A percentile compares a stretch with the other conserved stretches of the same genome.
These are phyloP conservation scores for Cyaniris semiargus DNA, from an alignment of 2,888 invertebrate species.

Conservation along the genomic window DNA sequence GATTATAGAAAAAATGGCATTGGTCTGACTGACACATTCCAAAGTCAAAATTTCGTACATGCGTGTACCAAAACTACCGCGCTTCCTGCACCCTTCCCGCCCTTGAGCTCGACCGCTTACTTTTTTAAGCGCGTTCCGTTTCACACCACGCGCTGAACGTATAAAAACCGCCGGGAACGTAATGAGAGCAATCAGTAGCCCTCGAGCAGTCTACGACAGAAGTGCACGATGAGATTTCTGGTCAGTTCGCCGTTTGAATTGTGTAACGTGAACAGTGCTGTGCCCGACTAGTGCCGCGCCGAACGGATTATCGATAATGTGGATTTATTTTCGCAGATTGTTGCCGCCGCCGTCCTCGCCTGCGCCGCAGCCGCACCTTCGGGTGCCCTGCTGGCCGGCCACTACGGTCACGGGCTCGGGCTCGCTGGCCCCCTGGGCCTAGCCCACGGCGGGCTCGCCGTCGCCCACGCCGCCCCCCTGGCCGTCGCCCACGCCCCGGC, in stretches of 20 bases:
- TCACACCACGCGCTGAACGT: slow-evolving; percentile 59
- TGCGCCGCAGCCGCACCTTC: slow-evolving; percentile 72
- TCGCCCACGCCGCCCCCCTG: slow-evolving; percentile 53
- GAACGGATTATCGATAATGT: slow-evolving; percentile 44
- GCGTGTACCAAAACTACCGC: slow-evolving; percentile 57
- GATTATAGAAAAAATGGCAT: slow-evolving; percentile 35
- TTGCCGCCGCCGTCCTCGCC: slow-evolving; percentile 75
- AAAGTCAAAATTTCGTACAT: slow-evolving; percentile 53
- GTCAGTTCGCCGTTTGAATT: slow-evolving; percentile 54
- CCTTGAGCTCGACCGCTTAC: slow-evolving; percentile 74
- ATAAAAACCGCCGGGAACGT: slow-evolving; percentile 68
- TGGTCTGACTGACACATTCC: slow-evolving; percentile 40
- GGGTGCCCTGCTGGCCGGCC: slow-evolving; percentile 62
- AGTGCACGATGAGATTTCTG: slow-evolving; percentile 80
- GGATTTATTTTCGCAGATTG: slow-evolving; percentile 70
- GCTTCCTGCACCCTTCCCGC: slow-evolving; percentile 78
- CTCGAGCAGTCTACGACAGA: slow-evolving; percentile 78
- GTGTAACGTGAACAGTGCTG: slow-evolving; percentile 49
- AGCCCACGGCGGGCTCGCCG: slow-evolving; percentile 50
- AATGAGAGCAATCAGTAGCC: slow-evolving; percentile 77
- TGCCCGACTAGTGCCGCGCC: slow-evolving; percentile 46
- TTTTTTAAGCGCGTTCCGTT: slow-evolving; percentile 71
- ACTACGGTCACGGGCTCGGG: slow-evolving; percentile 52
- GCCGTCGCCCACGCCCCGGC: slow-evolving; percentile 52
- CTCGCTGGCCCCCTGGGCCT: slow-evolving; percentile 44